Evolutionary conservation across 2,113 vertebrate genomes (phyloP).

Genomic region (Catharus minimus): DNA sequence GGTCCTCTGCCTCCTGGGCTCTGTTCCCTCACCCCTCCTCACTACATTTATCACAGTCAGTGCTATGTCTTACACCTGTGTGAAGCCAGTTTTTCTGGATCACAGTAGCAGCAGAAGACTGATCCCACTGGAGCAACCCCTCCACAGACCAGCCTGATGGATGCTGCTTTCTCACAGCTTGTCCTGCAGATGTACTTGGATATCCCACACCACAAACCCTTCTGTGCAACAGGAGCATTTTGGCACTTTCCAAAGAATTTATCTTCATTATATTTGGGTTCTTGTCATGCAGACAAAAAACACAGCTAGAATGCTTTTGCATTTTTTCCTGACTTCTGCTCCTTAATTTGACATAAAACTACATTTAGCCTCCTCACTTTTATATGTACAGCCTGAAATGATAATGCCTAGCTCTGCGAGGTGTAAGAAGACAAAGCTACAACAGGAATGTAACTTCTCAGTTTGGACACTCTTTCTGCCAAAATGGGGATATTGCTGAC

Average conservation of each 20-base stretch:
- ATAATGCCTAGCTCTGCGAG: not conserved
- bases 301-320: not conserved
- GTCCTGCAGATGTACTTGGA: not conserved
- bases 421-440: not conserved
- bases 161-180: not conserved
- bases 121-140: not conserved
- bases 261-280: not conserved
- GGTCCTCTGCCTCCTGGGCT: not conserved
- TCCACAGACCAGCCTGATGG: not conserved
- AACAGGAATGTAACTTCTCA: not conserved
- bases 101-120: not conserved
- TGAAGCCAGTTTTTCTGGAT: not conserved
- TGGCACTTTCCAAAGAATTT: not conserved
- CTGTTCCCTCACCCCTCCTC: not conserved
- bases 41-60: rapidly evolving
- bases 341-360: not conserved
- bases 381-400: not conserved
- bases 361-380: not conserved
- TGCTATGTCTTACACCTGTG: not conserved
- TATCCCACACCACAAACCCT: not conserved
- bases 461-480: not conserved
- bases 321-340: not conserved
- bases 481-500: not conserved
- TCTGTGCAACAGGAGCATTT: not conserved
- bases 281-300: not conserved